phyloP scores from a whole-genome alignment of 2,888 invertebrate genomes.

The Spatulosminthurus flaviceps region DNA sequence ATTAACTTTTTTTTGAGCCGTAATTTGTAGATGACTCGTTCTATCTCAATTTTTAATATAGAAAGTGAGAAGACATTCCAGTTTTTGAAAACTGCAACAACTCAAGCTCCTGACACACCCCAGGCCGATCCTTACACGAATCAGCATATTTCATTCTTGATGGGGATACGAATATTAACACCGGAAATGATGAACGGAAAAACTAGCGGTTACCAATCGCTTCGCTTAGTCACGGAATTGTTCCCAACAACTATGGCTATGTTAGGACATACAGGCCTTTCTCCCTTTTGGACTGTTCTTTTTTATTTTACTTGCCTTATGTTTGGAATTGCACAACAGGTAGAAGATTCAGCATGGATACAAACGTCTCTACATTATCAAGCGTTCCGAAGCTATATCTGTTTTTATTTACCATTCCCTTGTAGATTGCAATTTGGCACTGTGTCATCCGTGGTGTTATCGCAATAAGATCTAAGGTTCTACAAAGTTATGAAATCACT shows the following conservation, averaged over 20 bases:
- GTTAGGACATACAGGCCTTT: conserved; percentile 76
- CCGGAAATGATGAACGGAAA: conserved; percentile 65
- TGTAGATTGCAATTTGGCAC: conserved; percentile 84
- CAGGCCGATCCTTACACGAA: conserved; percentile 73
- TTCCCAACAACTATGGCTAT: conserved; percentile 85
- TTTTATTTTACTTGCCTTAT: conserved; percentile 85
- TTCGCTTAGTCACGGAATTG: conserved; percentile 87
- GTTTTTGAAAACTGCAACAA: conserved; percentile 73
- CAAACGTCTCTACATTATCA: not conserved
- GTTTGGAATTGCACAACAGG: conserved; percentile 87
- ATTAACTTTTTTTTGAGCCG: too few relatives aligned
- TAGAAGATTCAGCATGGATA: conserved; percentile 60
- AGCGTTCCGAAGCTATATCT: too few relatives aligned
- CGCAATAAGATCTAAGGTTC: conserved; percentile 77
- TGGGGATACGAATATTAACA: conserved; percentile 75
- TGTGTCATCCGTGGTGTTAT: conserved; percentile 86
- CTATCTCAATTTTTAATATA: conserved; percentile 67
- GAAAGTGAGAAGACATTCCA: conserved; percentile 77
- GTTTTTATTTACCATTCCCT: conserved; percentile 20
- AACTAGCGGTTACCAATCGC: conserved; percentile 74
- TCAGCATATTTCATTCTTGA: conserved; percentile 77
- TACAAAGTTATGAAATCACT: conserved; percentile 82
- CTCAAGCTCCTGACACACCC: conserved; percentile 69
- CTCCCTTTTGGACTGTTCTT: conserved; percentile 88
- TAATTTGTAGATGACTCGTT: too few relatives aligned